Evolutionary conservation across 2,797 vertebrate species (phyloP).

Genomic region (Sebastes wilsoni): DNA sequence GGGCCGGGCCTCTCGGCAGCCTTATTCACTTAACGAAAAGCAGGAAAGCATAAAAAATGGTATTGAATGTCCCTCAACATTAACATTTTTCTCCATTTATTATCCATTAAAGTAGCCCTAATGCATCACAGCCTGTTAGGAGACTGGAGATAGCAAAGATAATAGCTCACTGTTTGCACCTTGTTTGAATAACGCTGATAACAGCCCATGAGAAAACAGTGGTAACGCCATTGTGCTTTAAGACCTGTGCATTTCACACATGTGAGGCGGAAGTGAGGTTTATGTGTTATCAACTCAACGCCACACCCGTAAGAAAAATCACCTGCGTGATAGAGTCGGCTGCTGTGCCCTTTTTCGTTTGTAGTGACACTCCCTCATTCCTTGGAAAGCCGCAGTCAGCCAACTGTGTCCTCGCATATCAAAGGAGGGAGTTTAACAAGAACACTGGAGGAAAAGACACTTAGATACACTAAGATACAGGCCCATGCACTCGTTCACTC

Average conservation of each 20-base stretch:
- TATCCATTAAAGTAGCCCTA: constrained; percentile 34
- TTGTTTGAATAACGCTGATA: constrained; percentile 72
- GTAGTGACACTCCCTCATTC: constrained; percentile 46
- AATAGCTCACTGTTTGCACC: constrained; percentile 52
- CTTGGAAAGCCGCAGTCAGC: constrained; percentile 37
- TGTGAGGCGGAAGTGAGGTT: constrained; percentile 35
- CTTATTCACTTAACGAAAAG: constrained; percentile 69
- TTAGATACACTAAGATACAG: constrained; percentile 20
- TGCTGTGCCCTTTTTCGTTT: constrained; percentile 23
- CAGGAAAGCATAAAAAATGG: constrained; percentile 53
- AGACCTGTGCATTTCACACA: constrained; percentile 15
- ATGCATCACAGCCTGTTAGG: constrained; percentile 39
- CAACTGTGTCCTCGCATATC: constrained; percentile 47
- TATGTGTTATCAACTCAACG: constrained; percentile 7
- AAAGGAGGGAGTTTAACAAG: constrained; percentile 41
- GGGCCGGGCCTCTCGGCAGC: constrained; percentile 68
- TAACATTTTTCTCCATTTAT: constrained; percentile 60
- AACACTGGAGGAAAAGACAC: constrained; percentile 10
- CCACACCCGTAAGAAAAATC: constrained; percentile 30
- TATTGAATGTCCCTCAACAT: constrained; percentile 62
- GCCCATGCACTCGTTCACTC: constrained; percentile 35
- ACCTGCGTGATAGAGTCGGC: constrained; percentile 34
- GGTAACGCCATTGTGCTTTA: constrained; percentile 37
- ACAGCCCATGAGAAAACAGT: constrained; percentile 59
- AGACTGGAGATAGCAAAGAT: constrained; percentile 49